Conservation (phyloP, 2,113 vertebrate genomes). For the Ammodytes dubius region DNA sequence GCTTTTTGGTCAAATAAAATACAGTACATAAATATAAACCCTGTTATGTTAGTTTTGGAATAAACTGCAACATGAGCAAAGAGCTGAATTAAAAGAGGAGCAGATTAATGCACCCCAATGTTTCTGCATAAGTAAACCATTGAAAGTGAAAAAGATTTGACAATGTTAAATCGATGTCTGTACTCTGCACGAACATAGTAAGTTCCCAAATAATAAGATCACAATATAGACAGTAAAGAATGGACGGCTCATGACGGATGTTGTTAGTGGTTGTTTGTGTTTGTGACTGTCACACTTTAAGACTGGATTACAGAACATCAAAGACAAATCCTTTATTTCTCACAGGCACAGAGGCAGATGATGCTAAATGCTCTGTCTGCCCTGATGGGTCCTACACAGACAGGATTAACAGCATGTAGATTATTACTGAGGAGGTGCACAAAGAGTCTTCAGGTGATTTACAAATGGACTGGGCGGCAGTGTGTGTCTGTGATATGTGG, state of each 20-base stretch:
- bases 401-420: conserved; percentile 59
- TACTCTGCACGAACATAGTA: neutral
- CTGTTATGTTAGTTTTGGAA: neutral
- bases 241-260: conserved; percentile 33
- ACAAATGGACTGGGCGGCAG: neutral
- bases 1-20: neutral
- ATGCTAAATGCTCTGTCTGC: conserved; percentile 38
- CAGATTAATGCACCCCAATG: neutral
- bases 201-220: neutral
- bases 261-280: conserved; percentile 7
- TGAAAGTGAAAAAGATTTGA: neutral
- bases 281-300: conserved; percentile 54
- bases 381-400: conserved; percentile 40
- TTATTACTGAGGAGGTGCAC: conserved; percentile 32
- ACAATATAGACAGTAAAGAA: neutral
- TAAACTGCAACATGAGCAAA: neutral
- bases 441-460: conserved; percentile 52
- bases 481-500: neutral
- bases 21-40: neutral
- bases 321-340: conserved; percentile 68
- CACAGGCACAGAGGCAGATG: conserved; percentile 30
- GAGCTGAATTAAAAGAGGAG: neutral
- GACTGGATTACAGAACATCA: conserved; percentile 69
- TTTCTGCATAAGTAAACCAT: neutral
- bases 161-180: neutral